Evolutionary conservation across 35 echinoderm and acorn worm species (phyloP), one percentile per base, ranked within the genome.

Genomic region (Strongylocentrotus purpuratus): DNA sequence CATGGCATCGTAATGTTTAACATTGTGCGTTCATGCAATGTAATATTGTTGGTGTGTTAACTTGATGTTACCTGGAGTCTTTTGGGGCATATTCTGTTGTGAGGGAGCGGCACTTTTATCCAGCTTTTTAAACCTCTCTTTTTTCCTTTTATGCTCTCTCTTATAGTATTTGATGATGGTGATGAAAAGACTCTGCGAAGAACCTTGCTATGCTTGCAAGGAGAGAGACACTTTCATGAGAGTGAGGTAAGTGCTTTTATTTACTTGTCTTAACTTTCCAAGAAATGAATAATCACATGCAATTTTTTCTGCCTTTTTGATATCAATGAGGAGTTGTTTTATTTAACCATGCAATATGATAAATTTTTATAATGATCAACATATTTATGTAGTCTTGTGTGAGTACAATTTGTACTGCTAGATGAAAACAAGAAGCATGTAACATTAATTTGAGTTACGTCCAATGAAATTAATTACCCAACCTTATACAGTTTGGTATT

Each of bases 121-220:
- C 6, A 28, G 7, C 65, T 25, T 78, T 78, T 65, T 0, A 55
- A 55, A 55, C 50, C 50, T 55, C 0, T 86, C 9, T 1, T 88
- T 88, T 88, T 46, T 89, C 25, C 32, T 89, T 41, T 45, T 4
- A 3, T 89, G 5, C 20, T 46, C 33, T 45, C 45, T 5, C 60
- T 93, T 91, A 18, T 78, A 99, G 98, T 99, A 60, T 99, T 99
- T 97, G 98, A 99, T 93, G 98, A 99, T 94, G 98, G 98, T 58
- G 98, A 99, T 94, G 98, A 99, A 86, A 99, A 97, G 90, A 99
- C 98, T 9, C 95, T 99, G 7, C 61, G 98, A 60, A 95, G 98
- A 92, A 97, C 98, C 47, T 96, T 97, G 13, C 91, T 99, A 15
- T 99, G 98, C 85, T 88, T 99, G 33, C 97, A 99, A 95, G 98